These are phyloP conservation scores for Cheilosia vulpina DNA, from an alignment of 2,888 invertebrate genomes.

Conservation along the genomic window DNA sequence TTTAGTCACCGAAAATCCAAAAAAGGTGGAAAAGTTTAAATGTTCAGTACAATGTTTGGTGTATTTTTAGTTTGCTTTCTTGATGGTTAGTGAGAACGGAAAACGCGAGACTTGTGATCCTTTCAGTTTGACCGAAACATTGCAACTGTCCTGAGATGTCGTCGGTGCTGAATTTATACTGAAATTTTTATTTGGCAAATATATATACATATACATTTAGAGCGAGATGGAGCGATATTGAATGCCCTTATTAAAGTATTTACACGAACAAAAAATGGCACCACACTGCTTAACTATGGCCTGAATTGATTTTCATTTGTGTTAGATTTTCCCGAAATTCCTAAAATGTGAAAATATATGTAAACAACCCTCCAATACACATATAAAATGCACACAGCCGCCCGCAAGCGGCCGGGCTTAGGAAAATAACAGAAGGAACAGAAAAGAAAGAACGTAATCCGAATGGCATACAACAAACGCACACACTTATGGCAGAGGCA, in stretches of 20 bases:
- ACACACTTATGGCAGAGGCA: constrained; percentile 31
- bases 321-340: constrained; percentile 70
- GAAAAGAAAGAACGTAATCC: constrained; percentile 21
- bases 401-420: constrained; percentile 48
- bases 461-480: constrained; percentile 44
- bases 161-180: constrained; percentile 5
- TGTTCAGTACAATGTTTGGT: not conserved
- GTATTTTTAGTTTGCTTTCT: constrained; percentile 11
- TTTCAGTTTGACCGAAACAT: constrained; percentile 62
- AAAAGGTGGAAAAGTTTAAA: constrained; percentile 2
- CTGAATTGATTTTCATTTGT: constrained; percentile 70
- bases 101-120: constrained; percentile 27
- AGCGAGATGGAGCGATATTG: constrained; percentile 59
- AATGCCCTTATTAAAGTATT: constrained; percentile 61
- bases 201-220: constrained; percentile 2
- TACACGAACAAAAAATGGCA: constrained; percentile 61
- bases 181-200: constrained; percentile 31
- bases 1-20: constrained; percentile 2
- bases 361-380: constrained; percentile 61
- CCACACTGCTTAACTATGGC: constrained; percentile 65
- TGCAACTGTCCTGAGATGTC: constrained; percentile 61
- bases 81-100: not conserved
- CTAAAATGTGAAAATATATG: constrained; percentile 48
- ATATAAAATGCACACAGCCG: constrained; percentile 17
- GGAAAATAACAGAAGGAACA: constrained; percentile 20